phyloP scores from a whole-genome alignment of 2,888 invertebrate genomes.

The Cephonodes hylas region DNA sequence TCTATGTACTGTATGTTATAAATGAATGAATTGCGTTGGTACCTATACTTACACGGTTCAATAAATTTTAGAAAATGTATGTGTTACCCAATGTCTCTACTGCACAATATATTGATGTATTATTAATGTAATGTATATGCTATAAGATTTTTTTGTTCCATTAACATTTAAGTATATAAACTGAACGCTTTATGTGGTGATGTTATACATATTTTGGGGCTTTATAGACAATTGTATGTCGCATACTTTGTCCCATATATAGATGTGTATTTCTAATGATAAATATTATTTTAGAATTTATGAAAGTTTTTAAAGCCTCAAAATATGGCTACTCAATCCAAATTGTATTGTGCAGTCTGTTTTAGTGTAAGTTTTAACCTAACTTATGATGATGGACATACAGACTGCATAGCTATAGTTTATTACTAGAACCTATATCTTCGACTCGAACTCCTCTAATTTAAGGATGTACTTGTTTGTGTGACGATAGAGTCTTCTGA shows the following conservation, averaged over 20 bases:
- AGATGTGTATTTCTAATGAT: background rate
- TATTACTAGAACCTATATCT: conserved; percentile 22
- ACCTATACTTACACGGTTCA: background rate
- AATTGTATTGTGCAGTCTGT: conserved; percentile 32
- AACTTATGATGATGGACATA: conserved; percentile 35
- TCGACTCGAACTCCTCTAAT: conserved; percentile 30
- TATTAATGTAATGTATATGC: conserved; percentile 7
- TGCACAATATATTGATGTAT: conserved; percentile 8
- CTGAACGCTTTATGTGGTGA: conserved; percentile 6
- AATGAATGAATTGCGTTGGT: background rate
- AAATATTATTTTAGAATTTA: background rate
- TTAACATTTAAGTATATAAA: conserved; percentile 8
- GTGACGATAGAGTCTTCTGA: conserved; percentile 38
- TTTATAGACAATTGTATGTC: background rate
- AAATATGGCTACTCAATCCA: conserved; percentile 7
- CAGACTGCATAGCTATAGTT: conserved; percentile 43
- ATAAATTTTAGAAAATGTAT: background rate
- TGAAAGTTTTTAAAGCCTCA: background rate
- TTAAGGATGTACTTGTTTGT: conserved; percentile 32
- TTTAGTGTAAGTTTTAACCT: conserved; percentile 27
- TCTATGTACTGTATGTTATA: background rate
- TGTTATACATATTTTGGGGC: conserved; percentile 1
- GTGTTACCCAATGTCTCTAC: background rate
- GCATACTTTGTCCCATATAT: background rate
- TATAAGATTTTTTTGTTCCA: background rate